Base-by-base conservation (phyloP, 2,888 invertebrate genomes). In the Gortyna flavago region DNA sequence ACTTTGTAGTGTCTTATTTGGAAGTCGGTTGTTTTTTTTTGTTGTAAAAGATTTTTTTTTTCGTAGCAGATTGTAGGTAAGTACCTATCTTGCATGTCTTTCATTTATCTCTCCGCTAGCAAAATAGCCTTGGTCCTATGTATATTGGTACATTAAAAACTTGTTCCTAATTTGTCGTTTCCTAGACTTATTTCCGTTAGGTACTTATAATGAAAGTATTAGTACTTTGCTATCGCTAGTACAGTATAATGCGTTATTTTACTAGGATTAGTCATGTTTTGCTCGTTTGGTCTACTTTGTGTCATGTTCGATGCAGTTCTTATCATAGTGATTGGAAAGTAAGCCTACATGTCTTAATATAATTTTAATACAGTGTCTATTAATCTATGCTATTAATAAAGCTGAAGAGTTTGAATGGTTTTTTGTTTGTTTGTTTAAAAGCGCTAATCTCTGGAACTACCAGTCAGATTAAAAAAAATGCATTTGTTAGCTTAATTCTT, bases 121-220 rank as follows among this genome's bases (percentile, higher is more conserved):
- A 65, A 57, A 1, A 61, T 35, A 25, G 35, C 73, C 54, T 44
- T 0, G 57, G 8, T 13, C 0, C 13, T 73, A 65, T 66, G 9
- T 51, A 64, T 57, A 84, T 75, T 64, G 13, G 61, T 9, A 35
- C 68, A 84, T 84, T 66, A 74, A 75, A 62, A 85, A 85, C 85
- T 76, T 44, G 85, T 78, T 86, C 41, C 59, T 70, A 79, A 77
- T 77, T 67, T 76, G 61, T 29, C 32, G 66, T 74, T 80, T 72
- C 74, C 86, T 84, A 77, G 62, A 75, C 73, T 67, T 67, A 85
- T 86, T 76, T 86, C 80, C 80, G 59, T 66, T 73, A n/a, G n/a
- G n/a, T n/a, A 54, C 18, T 71, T 68, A 59, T 80, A 68, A 75
- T 73, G 62, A 41, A 80, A 77, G 77, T 72, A 71, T 82, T 72